These are phyloP conservation scores for Bombus picipes DNA, from an alignment of 1,140 invertebrate species.

Conservation along the genomic window DNA sequence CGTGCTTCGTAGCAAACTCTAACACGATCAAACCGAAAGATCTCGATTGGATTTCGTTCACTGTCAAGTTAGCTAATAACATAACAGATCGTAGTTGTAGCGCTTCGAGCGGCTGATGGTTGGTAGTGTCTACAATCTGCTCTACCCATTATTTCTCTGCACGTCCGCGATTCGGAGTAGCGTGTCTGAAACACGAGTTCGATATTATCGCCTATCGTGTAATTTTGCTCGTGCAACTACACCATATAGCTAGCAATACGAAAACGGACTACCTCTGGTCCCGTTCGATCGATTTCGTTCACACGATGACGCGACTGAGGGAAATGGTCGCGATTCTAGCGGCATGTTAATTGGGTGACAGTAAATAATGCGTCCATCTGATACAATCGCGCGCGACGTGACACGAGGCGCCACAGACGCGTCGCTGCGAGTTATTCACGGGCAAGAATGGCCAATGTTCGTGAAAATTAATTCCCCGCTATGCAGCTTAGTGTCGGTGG, in stretches of 20 bases:
- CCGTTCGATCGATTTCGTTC: conserved; percentile 55
- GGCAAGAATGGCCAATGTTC: conserved; percentile 53
- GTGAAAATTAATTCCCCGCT: conserved; percentile 63
- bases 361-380: conserved; percentile 68
- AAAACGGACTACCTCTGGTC: conserved; percentile 49
- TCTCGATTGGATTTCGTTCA: conserved; percentile 39
- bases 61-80: neutral
- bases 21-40: conserved; percentile 36
- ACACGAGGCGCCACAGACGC: neutral
- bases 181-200: conserved; percentile 68
- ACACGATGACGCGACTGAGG: conserved; percentile 43
- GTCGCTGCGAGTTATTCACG: conserved; percentile 43
- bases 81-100: neutral
- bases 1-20: neutral
- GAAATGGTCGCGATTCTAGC: conserved; percentile 61
- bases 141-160: conserved; percentile 60
- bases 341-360: conserved; percentile 71
- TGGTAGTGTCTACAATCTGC: conserved; percentile 10
- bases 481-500: conserved; percentile 48
- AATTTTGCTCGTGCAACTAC: conserved; percentile 65
- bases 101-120: neutral
- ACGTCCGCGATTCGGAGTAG: conserved; percentile 60
- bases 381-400: conserved; percentile 44
- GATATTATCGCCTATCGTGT: conserved; percentile 67
- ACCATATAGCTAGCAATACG: conserved; percentile 37